phyloP scores from a whole-genome alignment of 2,888 invertebrate genomes.

The Ctena decussata region DNA sequence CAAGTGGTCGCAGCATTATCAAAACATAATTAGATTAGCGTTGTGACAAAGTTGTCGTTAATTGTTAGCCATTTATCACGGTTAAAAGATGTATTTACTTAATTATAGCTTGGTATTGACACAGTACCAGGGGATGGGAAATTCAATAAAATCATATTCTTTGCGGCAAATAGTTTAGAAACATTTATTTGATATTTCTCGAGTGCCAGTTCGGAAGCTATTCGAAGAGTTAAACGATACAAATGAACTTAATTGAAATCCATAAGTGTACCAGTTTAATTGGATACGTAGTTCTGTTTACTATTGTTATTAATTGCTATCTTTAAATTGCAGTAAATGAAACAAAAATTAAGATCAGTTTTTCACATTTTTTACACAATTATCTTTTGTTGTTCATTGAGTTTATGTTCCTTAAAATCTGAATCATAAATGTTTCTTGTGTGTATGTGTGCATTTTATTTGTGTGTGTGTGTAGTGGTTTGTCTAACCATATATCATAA shows the following conservation, averaged over 20 bases:
- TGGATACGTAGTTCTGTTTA: neutral
- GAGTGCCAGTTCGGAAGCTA: neutral
- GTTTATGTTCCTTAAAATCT: no score
- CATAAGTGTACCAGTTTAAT: neutral
- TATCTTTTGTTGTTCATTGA: no score
- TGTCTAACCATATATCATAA: no score
- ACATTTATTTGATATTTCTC: conserved; percentile 14
- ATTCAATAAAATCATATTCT: conserved; percentile 9
- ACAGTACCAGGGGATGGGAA: conserved; percentile 28
- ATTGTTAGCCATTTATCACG: conserved; percentile 59
- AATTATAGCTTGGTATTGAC: conserved; percentile 66
- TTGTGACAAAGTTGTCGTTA: conserved; percentile 46
- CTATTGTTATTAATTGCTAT: no score
- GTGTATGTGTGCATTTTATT: no score
- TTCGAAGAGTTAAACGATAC: neutral
- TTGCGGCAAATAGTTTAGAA: neutral
- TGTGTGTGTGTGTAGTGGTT: no score
- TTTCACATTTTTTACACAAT: no score
- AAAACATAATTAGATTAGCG: conserved; percentile 63
- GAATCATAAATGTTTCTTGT: no score
- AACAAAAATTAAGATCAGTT: no score
- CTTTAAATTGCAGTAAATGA: no score
- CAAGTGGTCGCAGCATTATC: conserved; percentile 46
- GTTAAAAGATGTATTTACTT: conserved; percentile 61
- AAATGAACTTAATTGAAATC: conserved; percentile 10